Evolutionary conservation across 2,113 vertebrate species (phyloP).

Genomic region (Osmerus eperlanus): DNA sequence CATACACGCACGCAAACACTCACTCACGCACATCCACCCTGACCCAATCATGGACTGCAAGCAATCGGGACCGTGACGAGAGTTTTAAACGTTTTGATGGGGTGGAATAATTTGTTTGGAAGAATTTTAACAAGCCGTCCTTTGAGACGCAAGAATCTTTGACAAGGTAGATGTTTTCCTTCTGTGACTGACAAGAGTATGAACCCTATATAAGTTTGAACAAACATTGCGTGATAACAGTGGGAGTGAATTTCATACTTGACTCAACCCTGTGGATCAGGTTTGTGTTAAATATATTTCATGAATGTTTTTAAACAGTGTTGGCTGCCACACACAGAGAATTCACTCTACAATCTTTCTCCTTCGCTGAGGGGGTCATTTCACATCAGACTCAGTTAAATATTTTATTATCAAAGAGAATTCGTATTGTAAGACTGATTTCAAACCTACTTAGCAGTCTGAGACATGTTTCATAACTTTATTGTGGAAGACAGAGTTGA

Average conservation of each 20-base stretch:
- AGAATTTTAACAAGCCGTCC: conserved; percentile 72
- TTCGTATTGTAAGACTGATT: conserved; percentile 19
- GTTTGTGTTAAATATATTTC: conserved; percentile 68
- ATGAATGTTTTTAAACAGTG: conserved; percentile 59
- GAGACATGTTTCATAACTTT: conserved; percentile 52
- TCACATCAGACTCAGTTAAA: conserved; percentile 32
- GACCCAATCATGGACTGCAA: background rate
- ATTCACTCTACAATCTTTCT: conserved; percentile 62
- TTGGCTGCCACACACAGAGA: conserved; percentile 63
- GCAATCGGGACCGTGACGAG: conserved; percentile 3
- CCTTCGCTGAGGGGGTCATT: conserved; percentile 62
- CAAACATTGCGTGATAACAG: conserved; percentile 73
- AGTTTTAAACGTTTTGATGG: conserved; percentile 47
- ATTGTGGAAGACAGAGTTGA: conserved; percentile 43
- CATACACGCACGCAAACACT: conserved; percentile 6
- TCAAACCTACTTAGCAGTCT: conserved; percentile 47
- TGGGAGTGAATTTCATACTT: conserved; percentile 68
- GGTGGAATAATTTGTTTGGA: conserved; percentile 72
- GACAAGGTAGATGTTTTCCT: conserved; percentile 65
- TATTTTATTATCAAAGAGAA: conserved; percentile 36
- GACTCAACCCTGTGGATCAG: conserved; percentile 63
- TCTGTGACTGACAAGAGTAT: conserved; percentile 28
- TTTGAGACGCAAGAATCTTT: conserved; percentile 62
- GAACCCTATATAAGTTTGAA: conserved; percentile 45
- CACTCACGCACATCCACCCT: background rate